Conservation (phyloP, 2,113 vertebrate genomes). For the Eretmochelys imbricata region DNA sequence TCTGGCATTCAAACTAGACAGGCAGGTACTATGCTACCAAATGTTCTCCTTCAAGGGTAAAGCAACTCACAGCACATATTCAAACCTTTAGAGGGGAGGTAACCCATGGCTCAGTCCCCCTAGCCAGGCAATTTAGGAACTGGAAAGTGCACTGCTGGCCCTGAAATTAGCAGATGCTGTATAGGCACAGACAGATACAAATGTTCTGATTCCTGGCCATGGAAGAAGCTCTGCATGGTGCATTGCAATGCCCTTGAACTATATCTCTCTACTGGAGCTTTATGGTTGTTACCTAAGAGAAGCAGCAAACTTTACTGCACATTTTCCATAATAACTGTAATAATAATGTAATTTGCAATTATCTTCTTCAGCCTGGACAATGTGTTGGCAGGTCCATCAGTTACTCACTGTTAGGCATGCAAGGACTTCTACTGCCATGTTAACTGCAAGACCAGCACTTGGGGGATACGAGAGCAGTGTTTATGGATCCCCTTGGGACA, state of each 20-base stretch:
- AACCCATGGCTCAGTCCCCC: not conserved
- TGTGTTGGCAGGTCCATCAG: not conserved
- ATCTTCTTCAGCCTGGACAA: not conserved
- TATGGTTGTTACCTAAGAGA: not conserved
- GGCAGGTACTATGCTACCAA: not conserved
- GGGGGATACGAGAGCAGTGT: not conserved
- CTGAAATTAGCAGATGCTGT: fast-evolving
- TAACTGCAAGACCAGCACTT: not conserved
- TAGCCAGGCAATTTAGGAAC: not conserved
- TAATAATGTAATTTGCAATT: not conserved
- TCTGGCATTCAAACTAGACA: not conserved
- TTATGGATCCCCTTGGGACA: not conserved
- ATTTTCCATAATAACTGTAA: not conserved
- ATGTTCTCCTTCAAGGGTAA: not conserved
- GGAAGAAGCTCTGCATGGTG: not conserved
- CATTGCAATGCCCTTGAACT: fast-evolving
- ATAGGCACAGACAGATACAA: not conserved
- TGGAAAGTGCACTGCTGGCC: not conserved
- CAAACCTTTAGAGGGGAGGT: not conserved
- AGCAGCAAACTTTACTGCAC: not conserved
- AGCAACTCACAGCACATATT: not conserved
- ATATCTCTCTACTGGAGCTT: not conserved
- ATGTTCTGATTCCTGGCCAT: fast-evolving
- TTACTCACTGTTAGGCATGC: not conserved
- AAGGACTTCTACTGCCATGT: not conserved